phyloP scores from a whole-genome alignment of 2,888 invertebrate genomes.

The Allolobophora icterica region DNA sequence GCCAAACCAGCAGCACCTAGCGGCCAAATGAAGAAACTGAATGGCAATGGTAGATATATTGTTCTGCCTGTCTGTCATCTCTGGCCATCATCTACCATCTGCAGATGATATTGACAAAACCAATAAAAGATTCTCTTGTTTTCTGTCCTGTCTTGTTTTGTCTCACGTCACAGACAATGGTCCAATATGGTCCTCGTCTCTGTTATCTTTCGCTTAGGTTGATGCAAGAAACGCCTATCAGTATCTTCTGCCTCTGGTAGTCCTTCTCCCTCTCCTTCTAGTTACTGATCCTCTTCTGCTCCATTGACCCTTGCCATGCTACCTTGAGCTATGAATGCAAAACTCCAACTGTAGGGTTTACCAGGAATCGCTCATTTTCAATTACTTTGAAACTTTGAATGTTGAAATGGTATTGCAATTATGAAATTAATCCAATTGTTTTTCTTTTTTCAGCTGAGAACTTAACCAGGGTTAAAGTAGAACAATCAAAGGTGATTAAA shows the following conservation, averaged over 20 bases:
- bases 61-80: background rate
- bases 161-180: background rate
- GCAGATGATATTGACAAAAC: background rate
- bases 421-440: background rate
- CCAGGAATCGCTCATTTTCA: too few relatives aligned
- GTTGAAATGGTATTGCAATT: background rate
- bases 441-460: background rate
- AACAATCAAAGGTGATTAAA: background rate
- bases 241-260: too few relatives aligned
- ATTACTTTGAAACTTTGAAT: background rate
- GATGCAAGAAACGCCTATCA: too few relatives aligned
- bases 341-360: background rate
- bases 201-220: too few relatives aligned
- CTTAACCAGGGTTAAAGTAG: background rate
- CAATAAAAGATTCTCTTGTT: background rate
- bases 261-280: too few relatives aligned
- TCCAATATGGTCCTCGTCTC: too few relatives aligned
- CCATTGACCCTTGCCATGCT: background rate
- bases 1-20: constrained; percentile 7
- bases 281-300: background rate
- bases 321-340: background rate
- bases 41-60: background rate
- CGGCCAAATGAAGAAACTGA: constrained; percentile 12
- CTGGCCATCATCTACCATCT: background rate
- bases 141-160: background rate